Evolutionary conservation across 2,113 vertebrate genomes (phyloP).

Genomic region (Podarcis cretensis): DNA sequence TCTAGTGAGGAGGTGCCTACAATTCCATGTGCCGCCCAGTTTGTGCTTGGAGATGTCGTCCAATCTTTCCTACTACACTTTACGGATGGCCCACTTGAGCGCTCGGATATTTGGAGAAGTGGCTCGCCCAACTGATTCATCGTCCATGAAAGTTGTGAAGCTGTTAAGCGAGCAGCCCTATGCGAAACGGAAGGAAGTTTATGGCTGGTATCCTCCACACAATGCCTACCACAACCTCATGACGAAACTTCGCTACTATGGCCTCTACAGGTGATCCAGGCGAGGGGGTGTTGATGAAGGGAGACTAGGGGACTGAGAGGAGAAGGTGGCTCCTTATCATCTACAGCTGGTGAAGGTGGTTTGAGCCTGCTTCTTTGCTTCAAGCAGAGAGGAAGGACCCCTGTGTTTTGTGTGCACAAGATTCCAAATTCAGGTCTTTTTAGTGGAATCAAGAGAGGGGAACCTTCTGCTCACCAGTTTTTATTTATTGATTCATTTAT

Average conservation of each 20-base stretch:
- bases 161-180: conserved; percentile 90
- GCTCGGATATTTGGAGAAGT: conserved; percentile 92
- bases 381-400: not conserved
- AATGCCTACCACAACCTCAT: conserved; percentile 88
- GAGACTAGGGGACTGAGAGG: not conserved
- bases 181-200: conserved; percentile 86
- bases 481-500: not conserved
- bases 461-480: not conserved
- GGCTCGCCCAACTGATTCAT: conserved; percentile 84
- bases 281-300: not conserved
- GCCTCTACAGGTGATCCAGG: conserved; percentile 89
- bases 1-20: not conserved
- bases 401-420: too few species aligned
- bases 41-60: conserved; percentile 79
- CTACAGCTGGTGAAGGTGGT: not conserved
- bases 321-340: not conserved
- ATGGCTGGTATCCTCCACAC: conserved; percentile 94
- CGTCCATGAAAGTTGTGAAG: conserved; percentile 92
- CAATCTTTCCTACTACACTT: conserved; percentile 83
- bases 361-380: not conserved
- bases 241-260: conserved; percentile 86
- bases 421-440: not conserved
- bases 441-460: too few species aligned
- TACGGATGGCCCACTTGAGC: conserved; percentile 91
- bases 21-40: accelerated